Percentiles rank a stretch among this genome's conserved stretches.
Conservation (phyloP, 2,888 invertebrate genomes). For the Notocelia uddmanniana region DNA sequence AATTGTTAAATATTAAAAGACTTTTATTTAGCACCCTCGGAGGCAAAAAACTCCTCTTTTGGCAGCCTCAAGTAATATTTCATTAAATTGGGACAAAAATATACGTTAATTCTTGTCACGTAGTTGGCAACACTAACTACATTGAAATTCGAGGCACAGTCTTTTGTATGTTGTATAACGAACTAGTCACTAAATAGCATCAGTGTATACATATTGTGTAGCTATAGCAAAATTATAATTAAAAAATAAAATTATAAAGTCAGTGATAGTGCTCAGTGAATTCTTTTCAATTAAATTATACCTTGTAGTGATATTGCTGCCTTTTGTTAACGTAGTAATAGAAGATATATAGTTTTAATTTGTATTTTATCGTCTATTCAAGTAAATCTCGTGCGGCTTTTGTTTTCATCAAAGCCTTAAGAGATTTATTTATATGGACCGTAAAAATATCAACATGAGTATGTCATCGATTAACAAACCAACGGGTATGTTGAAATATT, state of each 20-base stretch:
- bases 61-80: constrained; percentile 6
- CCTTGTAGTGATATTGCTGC: neutral
- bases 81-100: constrained; percentile 14
- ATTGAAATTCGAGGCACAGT: constrained; percentile 27
- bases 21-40: neutral
- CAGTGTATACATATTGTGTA: neutral
- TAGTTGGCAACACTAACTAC: constrained; percentile 46
- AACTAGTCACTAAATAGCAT: constrained; percentile 10
- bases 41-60: neutral
- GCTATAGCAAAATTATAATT: no score
- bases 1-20: neutral
- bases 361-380: constrained; percentile 60
- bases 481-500: neutral
- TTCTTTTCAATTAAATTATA: neutral
- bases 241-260: neutral
- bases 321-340: neutral
- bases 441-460: constrained; percentile 48
- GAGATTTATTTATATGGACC: constrained; percentile 75
- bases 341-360: neutral
- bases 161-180: neutral
- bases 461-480: no score
- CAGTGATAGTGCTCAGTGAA: constrained; percentile 12
- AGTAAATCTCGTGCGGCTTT: constrained; percentile 84
- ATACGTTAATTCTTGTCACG: constrained; percentile 6
- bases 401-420: constrained; percentile 61